Base-by-base conservation (phyloP, 2,797 vertebrate genomes). In the Smutsia gigantea region DNA sequence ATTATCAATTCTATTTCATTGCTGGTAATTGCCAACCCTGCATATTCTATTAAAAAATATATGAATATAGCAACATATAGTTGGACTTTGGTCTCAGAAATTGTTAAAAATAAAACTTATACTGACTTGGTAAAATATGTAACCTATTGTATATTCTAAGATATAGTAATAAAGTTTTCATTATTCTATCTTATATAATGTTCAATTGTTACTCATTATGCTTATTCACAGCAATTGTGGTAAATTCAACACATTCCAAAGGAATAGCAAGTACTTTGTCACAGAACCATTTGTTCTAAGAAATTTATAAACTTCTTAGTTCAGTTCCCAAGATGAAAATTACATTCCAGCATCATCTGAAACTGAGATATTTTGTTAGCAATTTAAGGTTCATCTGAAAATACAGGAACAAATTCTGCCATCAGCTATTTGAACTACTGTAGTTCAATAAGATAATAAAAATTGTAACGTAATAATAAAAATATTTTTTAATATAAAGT, bases 371-470 rank as follows among this genome's bases (percentile, higher is more conserved):
- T 68, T 87, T 92, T 97, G 71, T 87, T 94, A 63, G 66, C 34
- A 90, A 92, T 96, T 97, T 94, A 94, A 96, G 87, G 94, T 97
- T 97, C 94, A 97, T 4, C 93, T 95, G 82, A 91, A 97, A 96
- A 97, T 79, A 87, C 84, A 74, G 68, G 89, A 96, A 97, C 86
- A 97, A 94, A 94, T 96, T 93, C 79, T 95, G 95, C 96, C 96
- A 96, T 63, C 46, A 96, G 95, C 94, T 97, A 96, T 97, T 98
- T 97, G 53, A 97, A 97, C 92, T 98, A 96, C 93, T 97, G 97
- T 87, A 97, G 27, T 85, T 97, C 71, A 97, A 96, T 96, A 97
- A 92, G 61, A 96, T 46, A 46, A 46, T 46, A 46, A 46, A 46
- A 46, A 46, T 12, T 46, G 46, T 46, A 46, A 87, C 83, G 92